Evolutionary conservation across 2,888 invertebrate genomes (phyloP), one percentile per base, ranked within the genome.

Genomic region (Tethea ocularis): DNA sequence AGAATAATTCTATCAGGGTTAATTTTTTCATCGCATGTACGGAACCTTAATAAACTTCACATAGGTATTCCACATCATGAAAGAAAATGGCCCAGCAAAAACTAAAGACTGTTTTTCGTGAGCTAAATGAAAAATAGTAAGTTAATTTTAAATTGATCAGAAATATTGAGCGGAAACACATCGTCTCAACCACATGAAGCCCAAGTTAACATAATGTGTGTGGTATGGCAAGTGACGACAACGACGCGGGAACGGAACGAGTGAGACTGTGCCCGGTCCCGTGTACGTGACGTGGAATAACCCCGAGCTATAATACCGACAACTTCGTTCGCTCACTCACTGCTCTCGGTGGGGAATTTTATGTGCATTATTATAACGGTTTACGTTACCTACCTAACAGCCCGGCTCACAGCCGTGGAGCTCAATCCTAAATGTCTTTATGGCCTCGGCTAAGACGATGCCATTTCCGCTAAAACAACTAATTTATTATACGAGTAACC

Each of bases 281-380:
- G 68, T 71, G 78, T 78, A 84, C 89, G 89, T 90, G 89, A 83
- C 83, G 74, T 62, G 74, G 89, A 88, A 90, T 90, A 90, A 88
- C 86, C 87, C 84, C 83, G 66, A 70, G 70, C 69, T 70, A 76
- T 85, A 86, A 85, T 80, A 77, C 79, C 71, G 72, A 71, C 82
- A 86, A 84, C 83, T 84, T 82, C 74, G 77, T 77, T 74, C 78
- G 81, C 82, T 81, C 77, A 77, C 82, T 81, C 77, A 77, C 80
- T 73, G 79, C 83, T 82, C 82, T 77, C 83, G 67, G 70, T 67
- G 75, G 78, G 74, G 80, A 86, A 85, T 87, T 87, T 87, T 88
- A 86, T 87, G 83, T 84, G 83, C 86, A 86, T 86, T 88, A 86
- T 83, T 83, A 84, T 81, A 81, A 82, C 79, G 78, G 71, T 74